Base-by-base conservation (phyloP, 2,888 invertebrate species). In the Erebia ligea region DNA sequence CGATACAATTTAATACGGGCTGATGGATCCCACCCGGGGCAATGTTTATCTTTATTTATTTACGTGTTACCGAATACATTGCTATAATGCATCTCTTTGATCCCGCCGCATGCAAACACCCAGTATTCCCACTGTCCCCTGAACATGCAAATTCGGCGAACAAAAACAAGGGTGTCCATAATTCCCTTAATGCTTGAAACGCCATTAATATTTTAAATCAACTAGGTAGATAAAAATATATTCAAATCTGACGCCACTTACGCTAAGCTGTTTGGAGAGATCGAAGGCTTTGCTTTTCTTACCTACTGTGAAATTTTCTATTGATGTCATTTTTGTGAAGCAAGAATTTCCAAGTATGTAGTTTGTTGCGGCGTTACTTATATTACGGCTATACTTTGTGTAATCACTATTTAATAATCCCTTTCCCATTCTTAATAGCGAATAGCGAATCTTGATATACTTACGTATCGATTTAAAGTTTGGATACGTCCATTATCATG, bases 161-260 rank as follows among this genome's bases (percentile, higher is more conserved):
- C 85, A 84, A 90, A 88, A 91, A 92, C 92, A 92, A 89, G 92
- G 92, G 92, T 84, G 85, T 77, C 78, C 78, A 83, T 89, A 90
- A 91, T 89, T 84, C 90, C 84, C 88, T 90, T 91, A 92, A 91
- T 88, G 87, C 91, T 77, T 78, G 80, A 83, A 85, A 85, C 84
- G 83, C 86, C 91, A 90, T 93, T 92, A 92, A 92, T 92, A 92
- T 92, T 92, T 91, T 82, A 92, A 90, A 89, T 86, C 88, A 88
- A 91, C 88, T 89, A 88, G 83, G 40, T 64, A 72, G 63, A 88
- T 86, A 89, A 88, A 86, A 34, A 34, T 34, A 86, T 86, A 88
- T 87, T 87, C 83, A 86, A 88, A 89, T 87, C 82, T 78, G 80
- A 70, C 21, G 74, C 76, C 80, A 77, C 79, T 79, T 75, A 73